Conservation (phyloP, 2,797 vertebrate species). For the Helarctos malayanus region DNA sequence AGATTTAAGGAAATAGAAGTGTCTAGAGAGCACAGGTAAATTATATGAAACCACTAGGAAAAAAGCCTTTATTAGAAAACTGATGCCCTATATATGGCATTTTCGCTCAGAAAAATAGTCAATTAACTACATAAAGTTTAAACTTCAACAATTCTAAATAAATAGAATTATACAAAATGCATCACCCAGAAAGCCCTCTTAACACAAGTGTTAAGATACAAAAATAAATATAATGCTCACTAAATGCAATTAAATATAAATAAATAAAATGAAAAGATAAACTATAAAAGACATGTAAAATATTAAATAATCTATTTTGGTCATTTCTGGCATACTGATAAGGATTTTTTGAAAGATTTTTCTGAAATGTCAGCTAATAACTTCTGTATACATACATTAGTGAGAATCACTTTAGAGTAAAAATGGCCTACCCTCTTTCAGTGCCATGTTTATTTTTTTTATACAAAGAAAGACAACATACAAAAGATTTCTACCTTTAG, state of each 20-base stretch:
- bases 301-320: neutral
- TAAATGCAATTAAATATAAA: neutral
- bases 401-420: constrained; percentile 11
- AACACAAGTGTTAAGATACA: neutral
- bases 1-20: neutral
- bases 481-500: neutral
- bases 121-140: neutral
- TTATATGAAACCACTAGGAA: neutral
- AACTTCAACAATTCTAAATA: neutral
- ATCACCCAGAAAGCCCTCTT: neutral
- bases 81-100: neutral
- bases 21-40: neutral
- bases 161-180: neutral
- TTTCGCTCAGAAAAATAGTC: neutral
- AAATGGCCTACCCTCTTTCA: neutral
- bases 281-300: neutral
- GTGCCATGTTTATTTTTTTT: neutral
- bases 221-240: neutral
- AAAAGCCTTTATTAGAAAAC: neutral
- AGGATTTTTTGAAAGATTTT: neutral
- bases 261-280: neutral
- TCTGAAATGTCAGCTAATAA: neutral
- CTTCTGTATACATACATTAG: neutral
- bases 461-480: neutral
- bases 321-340: neutral